Evolutionary conservation across 2,113 vertebrate species (phyloP).

Genomic region (Orycteropus afer): DNA sequence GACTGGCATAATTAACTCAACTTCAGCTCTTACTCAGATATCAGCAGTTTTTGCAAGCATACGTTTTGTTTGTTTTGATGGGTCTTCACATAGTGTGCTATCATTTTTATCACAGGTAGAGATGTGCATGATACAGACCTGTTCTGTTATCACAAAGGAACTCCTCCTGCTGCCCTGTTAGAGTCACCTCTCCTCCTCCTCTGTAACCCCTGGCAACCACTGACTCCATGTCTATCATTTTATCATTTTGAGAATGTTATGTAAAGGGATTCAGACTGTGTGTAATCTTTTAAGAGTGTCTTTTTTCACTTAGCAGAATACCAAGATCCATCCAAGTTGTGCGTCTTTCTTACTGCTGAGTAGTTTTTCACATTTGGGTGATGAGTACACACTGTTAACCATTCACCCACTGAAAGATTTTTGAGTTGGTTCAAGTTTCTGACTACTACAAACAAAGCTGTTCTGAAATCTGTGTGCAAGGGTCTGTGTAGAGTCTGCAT

Average conservation of each 20-base stretch:
- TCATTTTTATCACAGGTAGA: neutral
- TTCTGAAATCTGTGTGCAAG: too few relatives aligned
- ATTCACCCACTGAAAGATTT: too few relatives aligned
- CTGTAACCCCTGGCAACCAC: neutral
- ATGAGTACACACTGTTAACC: neutral
- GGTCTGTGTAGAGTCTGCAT: neutral
- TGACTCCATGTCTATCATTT: neutral
- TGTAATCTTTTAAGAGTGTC: neutral
- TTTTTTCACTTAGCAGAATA: fast-evolving
- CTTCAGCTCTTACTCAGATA: neutral
- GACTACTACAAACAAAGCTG: neutral
- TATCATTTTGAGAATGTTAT: neutral
- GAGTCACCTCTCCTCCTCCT: neutral
- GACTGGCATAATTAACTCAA: neutral
- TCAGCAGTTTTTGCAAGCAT: neutral
- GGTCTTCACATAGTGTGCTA: neutral
- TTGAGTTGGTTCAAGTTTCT: neutral
- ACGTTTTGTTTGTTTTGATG: neutral
- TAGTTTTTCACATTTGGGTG: neutral
- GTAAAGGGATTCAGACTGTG: neutral
- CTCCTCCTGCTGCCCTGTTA: neutral
- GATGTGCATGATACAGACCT: too few relatives aligned
- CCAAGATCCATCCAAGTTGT: neutral
- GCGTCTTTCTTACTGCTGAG: neutral
- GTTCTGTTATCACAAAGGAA: neutral